phyloP scores from a whole-genome alignment of 2,888 invertebrate species.

The Caenorhabditis becei region DNA sequence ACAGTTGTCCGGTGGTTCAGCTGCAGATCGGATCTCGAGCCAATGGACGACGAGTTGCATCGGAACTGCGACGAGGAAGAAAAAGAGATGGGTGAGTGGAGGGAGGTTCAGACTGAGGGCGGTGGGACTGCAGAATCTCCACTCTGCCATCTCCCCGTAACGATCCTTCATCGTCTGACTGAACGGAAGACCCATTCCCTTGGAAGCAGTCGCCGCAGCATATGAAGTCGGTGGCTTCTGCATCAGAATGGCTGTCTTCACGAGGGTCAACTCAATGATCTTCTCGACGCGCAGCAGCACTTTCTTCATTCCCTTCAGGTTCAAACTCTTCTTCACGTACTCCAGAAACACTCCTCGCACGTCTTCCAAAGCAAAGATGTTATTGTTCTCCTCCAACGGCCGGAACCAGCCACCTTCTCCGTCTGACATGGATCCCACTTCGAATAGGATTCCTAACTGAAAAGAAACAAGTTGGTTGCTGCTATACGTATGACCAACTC shows the following conservation, averaged over 20 bases:
- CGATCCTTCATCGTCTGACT: constrained; percentile 53
- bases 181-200: constrained; percentile 30
- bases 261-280: constrained; percentile 81
- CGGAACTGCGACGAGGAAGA: constrained; percentile 90
- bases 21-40: constrained; percentile 68
- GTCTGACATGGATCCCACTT: constrained; percentile 45
- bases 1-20: constrained; percentile 85
- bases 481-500: constrained; percentile 3
- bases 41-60: constrained; percentile 95
- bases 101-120: constrained; percentile 87
- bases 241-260: constrained; percentile 73
- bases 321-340: constrained; percentile 64
- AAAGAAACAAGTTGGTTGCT: not conserved
- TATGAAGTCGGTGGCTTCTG: constrained; percentile 67
- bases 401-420: constrained; percentile 55
- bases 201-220: constrained; percentile 65
- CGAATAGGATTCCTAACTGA: constrained; percentile 60
- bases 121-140: constrained; percentile 33
- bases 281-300: constrained; percentile 88
- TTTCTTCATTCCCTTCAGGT: constrained; percentile 85
- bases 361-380: constrained; percentile 49
- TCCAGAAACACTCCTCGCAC: constrained; percentile 56
- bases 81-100: constrained; percentile 89
- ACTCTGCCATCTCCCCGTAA: constrained; percentile 76
- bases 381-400: constrained; percentile 47